Percentiles rank a stretch among this genome's conserved stretches.
Evolutionary conservation across 2,888 invertebrate genomes (phyloP).

Genomic region (Eugnorisma glareosa): DNA sequence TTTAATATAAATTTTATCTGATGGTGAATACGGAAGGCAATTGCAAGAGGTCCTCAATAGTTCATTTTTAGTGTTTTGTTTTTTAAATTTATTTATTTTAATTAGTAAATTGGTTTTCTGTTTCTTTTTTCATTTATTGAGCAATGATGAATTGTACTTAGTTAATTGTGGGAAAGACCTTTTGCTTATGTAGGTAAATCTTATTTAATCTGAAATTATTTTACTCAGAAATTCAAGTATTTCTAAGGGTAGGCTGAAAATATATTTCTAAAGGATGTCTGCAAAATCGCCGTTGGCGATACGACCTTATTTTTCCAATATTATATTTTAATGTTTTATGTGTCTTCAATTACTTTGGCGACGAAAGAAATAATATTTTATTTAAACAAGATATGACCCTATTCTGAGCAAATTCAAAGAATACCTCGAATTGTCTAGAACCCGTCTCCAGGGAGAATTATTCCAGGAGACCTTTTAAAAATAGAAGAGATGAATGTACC

Average conservation of each 20-base stretch:
- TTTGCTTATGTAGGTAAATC: neutral
- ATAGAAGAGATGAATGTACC: neutral
- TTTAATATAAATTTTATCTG: too few species aligned
- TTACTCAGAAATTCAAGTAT: slow-evolving; percentile 2
- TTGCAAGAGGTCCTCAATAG: neutral
- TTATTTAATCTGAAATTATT: neutral
- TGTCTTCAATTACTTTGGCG: slow-evolving; percentile 1
- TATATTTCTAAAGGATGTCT: neutral
- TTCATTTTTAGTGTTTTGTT: neutral
- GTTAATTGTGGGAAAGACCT: neutral
- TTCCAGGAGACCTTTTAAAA: neutral
- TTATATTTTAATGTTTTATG: neutral
- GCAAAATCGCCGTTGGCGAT: neutral
- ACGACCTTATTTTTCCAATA: neutral
- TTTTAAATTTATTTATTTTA: neutral
- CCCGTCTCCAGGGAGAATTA: neutral
- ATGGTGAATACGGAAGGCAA: neutral
- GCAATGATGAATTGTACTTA: neutral
- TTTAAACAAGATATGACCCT: neutral
- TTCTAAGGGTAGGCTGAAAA: slow-evolving; percentile 4
- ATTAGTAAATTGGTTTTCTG: neutral
- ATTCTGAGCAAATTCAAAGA: neutral
- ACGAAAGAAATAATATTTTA: neutral
- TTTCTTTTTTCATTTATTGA: neutral
- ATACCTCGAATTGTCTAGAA: neutral